These are phyloP conservation scores for Odontamblyopus rebecca DNA, from an alignment of 2,797 vertebrate genomes.

Conservation along the genomic window DNA sequence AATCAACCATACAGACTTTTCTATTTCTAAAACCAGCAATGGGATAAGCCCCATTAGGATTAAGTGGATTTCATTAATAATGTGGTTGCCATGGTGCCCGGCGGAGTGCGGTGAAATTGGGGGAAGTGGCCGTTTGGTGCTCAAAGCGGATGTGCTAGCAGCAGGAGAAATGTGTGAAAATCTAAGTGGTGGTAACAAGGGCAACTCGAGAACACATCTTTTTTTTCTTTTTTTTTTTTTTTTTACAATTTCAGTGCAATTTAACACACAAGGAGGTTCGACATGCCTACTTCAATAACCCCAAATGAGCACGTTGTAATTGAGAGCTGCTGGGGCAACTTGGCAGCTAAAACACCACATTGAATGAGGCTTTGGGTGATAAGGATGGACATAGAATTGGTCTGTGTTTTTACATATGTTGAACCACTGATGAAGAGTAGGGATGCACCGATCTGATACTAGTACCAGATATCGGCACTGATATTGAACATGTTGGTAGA, in stretches of 20 bases:
- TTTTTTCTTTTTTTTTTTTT: neutral
- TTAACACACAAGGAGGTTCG: neutral
- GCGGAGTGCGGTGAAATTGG: neutral
- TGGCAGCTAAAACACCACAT: no score
- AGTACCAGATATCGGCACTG: no score
- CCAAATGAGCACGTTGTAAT: no score
- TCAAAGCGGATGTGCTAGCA: neutral
- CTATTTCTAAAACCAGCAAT: neutral
- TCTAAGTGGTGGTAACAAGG: constrained; percentile 9
- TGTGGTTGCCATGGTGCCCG: constrained; percentile 8
- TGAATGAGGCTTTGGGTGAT: no score
- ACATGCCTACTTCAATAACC: no score
- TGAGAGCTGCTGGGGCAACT: no score
- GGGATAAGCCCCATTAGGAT: neutral
- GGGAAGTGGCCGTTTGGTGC: constrained; percentile 4
- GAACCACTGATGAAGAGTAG: no score
- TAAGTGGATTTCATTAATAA: constrained; percentile 9
- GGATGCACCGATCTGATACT: no score
- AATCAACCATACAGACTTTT: neutral
- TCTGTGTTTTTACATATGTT: no score
- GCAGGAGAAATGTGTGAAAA: constrained; percentile 9
- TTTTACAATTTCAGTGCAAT: neutral
- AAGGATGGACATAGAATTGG: no score
- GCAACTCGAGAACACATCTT: neutral
- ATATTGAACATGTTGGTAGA: no score